These are phyloP conservation scores for Anhinga rufa DNA, from an alignment of 2,113 vertebrate species.

Conservation along the genomic window DNA sequence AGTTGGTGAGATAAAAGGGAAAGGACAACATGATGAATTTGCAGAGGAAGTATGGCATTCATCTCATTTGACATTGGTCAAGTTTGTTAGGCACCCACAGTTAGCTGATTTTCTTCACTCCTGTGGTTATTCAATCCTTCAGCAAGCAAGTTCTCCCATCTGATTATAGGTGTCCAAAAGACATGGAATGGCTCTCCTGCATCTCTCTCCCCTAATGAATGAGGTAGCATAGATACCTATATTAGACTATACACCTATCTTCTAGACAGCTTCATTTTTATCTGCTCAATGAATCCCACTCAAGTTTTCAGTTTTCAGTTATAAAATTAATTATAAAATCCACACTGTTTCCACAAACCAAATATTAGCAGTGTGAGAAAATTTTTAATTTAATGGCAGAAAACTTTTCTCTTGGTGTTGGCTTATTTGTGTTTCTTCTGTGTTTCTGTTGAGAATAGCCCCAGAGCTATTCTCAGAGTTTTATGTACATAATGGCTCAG, in stretches of 20 bases:
- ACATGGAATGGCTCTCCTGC: neutral
- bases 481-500: neutral
- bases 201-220: neutral
- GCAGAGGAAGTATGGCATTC: neutral
- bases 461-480: neutral
- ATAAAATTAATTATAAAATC: neutral
- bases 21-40: neutral
- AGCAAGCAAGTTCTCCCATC: neutral
- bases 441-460: neutral
- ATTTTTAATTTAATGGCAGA: neutral
- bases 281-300: neutral
- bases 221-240: neutral
- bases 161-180: neutral
- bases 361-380: neutral
- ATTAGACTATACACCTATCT: neutral
- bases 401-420: neutral
- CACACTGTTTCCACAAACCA: neutral
- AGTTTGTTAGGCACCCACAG: neutral
- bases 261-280: neutral
- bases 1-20: neutral
- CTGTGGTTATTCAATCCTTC: neutral
- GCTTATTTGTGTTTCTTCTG: neutral
- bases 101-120: neutral
- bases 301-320: neutral
- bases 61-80: neutral